These are phyloP conservation scores for Hyppa rectilinea DNA, from an alignment of 2,888 invertebrate genomes.

Conservation along the genomic window DNA sequence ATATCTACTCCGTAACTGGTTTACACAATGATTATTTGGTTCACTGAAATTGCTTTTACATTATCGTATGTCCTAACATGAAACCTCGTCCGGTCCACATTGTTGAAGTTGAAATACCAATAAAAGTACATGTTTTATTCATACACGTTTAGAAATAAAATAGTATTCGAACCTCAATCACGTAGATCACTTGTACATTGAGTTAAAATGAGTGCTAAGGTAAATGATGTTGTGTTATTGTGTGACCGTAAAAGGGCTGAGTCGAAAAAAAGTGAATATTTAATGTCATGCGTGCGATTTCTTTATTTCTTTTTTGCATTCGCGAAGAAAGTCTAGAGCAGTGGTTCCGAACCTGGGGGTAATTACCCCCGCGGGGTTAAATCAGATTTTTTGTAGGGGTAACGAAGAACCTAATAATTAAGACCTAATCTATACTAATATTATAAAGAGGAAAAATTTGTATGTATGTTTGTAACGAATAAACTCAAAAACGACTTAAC, in stretches of 20 bases:
- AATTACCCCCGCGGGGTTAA: too few species aligned
- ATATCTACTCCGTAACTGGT: constrained; percentile 44
- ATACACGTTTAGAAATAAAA: constrained; percentile 74
- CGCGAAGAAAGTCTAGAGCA: neutral
- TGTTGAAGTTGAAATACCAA: constrained; percentile 72
- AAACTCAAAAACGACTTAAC: too few species aligned
- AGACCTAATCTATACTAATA: too few species aligned
- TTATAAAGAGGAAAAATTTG: too few species aligned
- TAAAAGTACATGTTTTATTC: constrained; percentile 73
- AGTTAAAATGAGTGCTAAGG: constrained; percentile 73
- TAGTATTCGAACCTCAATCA: constrained; percentile 60
- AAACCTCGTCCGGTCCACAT: constrained; percentile 75
- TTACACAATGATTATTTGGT: constrained; percentile 76
- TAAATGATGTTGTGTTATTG: constrained; percentile 52
- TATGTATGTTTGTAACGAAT: too few species aligned
- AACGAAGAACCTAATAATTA: too few species aligned
- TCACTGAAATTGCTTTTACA: constrained; percentile 74
- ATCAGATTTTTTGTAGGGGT: too few species aligned
- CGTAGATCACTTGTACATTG: constrained; percentile 51
- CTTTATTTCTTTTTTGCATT: neutral
- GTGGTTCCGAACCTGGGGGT: too few species aligned
- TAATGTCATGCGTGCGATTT: neutral
- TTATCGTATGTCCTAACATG: constrained; percentile 67
- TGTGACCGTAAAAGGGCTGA: neutral
- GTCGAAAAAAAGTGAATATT: neutral